Conservation (phyloP, 2,888 invertebrate species). For the Noctua fimbriata region DNA sequence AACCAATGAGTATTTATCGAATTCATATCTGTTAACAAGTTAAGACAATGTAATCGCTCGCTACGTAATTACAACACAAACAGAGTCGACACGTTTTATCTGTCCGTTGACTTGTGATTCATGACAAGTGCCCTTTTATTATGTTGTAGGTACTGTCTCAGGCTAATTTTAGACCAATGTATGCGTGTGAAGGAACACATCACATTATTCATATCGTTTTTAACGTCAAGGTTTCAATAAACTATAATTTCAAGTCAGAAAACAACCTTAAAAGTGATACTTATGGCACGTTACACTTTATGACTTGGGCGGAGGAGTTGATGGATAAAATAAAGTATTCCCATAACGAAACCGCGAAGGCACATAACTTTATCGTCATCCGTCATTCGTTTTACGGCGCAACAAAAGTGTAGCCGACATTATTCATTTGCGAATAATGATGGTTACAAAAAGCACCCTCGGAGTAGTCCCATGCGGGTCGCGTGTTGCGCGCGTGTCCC, state of each 20-base stretch:
- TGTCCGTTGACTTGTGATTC: constrained; percentile 77
- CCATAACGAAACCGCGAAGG: constrained; percentile 73
- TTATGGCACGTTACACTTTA: constrained; percentile 57
- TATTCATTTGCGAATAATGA: constrained; percentile 79
- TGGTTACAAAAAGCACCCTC: constrained; percentile 75
- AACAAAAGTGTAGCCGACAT: constrained; percentile 70
- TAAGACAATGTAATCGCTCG: constrained; percentile 79
- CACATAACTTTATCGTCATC: constrained; percentile 69
- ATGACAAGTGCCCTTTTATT: constrained; percentile 62
- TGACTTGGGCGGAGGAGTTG: constrained; percentile 57
- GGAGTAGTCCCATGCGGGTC: constrained; percentile 84
- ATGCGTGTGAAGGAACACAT: constrained; percentile 49
- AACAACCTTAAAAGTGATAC: constrained; percentile 51
- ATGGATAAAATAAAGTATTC: constrained; percentile 70
- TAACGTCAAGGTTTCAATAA: constrained; percentile 51
- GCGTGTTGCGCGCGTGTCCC: constrained; percentile 88
- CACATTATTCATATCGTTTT: constrained; percentile 56
- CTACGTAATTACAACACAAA: constrained; percentile 77
- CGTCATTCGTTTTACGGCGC: constrained; percentile 72
- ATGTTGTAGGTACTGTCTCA: constrained; percentile 48
- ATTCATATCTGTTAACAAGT: constrained; percentile 79
- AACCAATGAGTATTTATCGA: constrained; percentile 77
- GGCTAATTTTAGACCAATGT: constrained; percentile 63
- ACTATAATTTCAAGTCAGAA: constrained; percentile 41
- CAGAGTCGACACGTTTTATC: constrained; percentile 73